Evolutionary conservation across 2,888 invertebrate species (phyloP).

Genomic region (Escarpia spicata): DNA sequence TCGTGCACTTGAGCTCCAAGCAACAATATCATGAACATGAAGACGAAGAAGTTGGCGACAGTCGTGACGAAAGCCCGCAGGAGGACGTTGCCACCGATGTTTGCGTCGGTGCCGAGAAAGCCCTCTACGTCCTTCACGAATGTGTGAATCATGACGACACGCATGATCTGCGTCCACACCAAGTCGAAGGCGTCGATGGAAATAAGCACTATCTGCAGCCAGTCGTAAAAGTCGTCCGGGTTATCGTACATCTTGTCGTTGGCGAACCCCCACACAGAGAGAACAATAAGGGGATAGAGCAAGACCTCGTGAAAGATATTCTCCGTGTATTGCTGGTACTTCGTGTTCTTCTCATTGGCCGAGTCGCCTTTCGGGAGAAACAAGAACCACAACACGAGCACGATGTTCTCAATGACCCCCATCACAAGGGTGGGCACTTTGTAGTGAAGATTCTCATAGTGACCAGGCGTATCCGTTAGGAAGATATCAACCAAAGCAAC

Average conservation of each 20-base stretch:
- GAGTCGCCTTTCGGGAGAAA: not conserved
- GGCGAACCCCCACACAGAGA: conserved; percentile 35
- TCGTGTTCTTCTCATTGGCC: conserved; percentile 23
- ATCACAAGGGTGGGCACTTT: conserved; percentile 33
- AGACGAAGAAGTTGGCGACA: conserved; percentile 33
- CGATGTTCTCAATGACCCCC: conserved; percentile 31
- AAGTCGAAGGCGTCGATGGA: conserved; percentile 32
- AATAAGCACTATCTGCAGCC: conserved; percentile 32
- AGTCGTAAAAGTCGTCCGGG: conserved; percentile 22
- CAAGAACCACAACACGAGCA: conserved; percentile 20
- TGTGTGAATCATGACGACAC: conserved; percentile 35
- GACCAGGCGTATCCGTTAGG: not conserved
- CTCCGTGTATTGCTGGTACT: conserved; percentile 39
- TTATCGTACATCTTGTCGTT: conserved; percentile 35
- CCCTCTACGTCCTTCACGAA: conserved; percentile 33
- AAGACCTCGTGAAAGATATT: conserved; percentile 38
- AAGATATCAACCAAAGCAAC: conserved; percentile 32
- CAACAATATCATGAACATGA: conserved; percentile 29
- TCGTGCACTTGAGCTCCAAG: conserved; percentile 31
- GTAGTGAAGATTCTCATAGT: conserved; percentile 27
- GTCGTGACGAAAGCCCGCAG: conserved; percentile 33
- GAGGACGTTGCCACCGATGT: conserved; percentile 25
- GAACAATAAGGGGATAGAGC: conserved; percentile 33
- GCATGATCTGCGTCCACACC: conserved; percentile 28
- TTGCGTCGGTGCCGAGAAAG: conserved; percentile 21